These are phyloP conservation scores for Lerema accius DNA, from an alignment of 1,140 invertebrate species.

Conservation along the genomic window DNA sequence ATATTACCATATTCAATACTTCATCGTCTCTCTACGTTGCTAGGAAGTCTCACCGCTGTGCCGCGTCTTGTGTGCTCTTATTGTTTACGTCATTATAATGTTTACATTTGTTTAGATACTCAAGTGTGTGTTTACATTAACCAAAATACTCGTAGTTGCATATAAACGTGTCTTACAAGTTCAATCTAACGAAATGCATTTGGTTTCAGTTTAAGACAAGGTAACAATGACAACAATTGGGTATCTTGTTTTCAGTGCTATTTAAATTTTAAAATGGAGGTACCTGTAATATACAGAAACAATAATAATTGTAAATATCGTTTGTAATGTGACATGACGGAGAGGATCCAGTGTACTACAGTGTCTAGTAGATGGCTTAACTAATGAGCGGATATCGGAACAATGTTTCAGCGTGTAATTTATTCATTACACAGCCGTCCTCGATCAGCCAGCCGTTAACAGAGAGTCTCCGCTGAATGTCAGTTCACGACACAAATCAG, in stretches of 20 bases:
- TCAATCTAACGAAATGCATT: not conserved
- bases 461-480: slow-evolving; percentile 75
- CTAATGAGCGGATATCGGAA: slow-evolving; percentile 75
- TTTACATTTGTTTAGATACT: slow-evolving; percentile 28
- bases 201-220: not conserved
- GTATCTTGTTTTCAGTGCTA: not conserved
- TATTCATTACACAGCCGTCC: slow-evolving; percentile 80
- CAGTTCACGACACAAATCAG: slow-evolving; percentile 24
- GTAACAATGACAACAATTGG: not conserved
- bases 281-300: no score
- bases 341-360: slow-evolving; percentile 48
- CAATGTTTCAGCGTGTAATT: slow-evolving; percentile 82
- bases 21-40: no score
- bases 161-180: slow-evolving; percentile 10
- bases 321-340: no score
- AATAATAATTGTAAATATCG: no score
- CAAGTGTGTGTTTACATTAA: slow-evolving; percentile 44
- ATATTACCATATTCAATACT: no score
- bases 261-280: no score
- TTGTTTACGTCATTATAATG: slow-evolving; percentile 16
- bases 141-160: slow-evolving; percentile 41
- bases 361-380: slow-evolving; percentile 57
- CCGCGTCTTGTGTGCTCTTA: not conserved
- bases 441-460: slow-evolving; percentile 67
- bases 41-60: no score